Evolutionary conservation across 2,888 invertebrate species (phyloP).

Genomic region (Nebria salina): DNA sequence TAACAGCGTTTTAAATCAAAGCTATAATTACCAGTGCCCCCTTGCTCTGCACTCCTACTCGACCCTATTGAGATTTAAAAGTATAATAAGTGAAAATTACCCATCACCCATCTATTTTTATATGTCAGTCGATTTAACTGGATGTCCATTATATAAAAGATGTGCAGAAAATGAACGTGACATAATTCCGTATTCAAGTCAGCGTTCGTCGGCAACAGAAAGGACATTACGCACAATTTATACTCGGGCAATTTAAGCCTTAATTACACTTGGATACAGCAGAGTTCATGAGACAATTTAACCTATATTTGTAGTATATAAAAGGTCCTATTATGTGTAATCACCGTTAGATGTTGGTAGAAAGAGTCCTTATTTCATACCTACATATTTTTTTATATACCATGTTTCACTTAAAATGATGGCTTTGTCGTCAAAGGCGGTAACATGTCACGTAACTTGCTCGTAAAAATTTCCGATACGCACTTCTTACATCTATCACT

Average conservation of each 20-base stretch:
- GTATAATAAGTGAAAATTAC: not conserved
- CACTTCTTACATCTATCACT: too few relatives aligned
- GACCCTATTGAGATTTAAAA: not conserved
- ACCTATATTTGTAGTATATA: not conserved
- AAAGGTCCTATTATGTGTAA: not conserved
- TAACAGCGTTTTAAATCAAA: not conserved
- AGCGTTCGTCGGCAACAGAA: constrained; percentile 27
- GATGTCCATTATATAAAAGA: constrained; percentile 26
- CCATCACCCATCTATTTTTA: not conserved
- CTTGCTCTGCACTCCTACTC: too few relatives aligned
- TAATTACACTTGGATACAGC: constrained; percentile 38
- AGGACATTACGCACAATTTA: constrained; percentile 44
- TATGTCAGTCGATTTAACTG: constrained; percentile 16
- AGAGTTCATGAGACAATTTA: not conserved
- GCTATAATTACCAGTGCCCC: not conserved
- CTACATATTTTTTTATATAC: too few relatives aligned
- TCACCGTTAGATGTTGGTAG: not conserved
- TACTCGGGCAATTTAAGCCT: constrained; percentile 40
- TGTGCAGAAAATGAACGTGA: constrained; percentile 31
- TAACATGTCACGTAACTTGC: too few relatives aligned
- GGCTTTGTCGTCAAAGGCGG: too few relatives aligned
- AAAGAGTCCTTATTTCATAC: too few relatives aligned
- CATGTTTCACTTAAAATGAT: too few relatives aligned
- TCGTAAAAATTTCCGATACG: too few relatives aligned
- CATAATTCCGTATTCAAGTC: constrained; percentile 39